Evolutionary conservation across 2,113 vertebrate genomes (phyloP), one percentile per base, ranked within the genome.

Genomic region (Albula glossodonta): DNA sequence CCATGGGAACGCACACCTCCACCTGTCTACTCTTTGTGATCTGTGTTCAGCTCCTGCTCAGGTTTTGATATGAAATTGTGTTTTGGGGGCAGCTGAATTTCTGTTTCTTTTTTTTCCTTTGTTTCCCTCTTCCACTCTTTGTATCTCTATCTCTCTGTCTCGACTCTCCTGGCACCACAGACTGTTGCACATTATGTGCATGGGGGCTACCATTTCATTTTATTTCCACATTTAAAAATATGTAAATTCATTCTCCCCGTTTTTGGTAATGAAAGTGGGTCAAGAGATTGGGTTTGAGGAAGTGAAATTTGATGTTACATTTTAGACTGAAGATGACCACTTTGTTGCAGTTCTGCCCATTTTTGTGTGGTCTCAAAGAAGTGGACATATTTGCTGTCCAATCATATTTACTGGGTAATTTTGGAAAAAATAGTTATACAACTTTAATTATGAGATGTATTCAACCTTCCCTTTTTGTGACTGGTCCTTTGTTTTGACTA

Each of bases 11-110:
- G 82, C 93, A 93, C 0, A 89, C 92, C 90, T 92, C 95, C 49
- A 53, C 51, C 83, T 96, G 96, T 92, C 96, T 98, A 90, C 94
- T 98, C 83, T 91, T 95, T 88, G 86, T 97, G 41, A 89, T 95
- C 4, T 85, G 96, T 4, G 93, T 97, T 89, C 96, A 95, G 84
- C 91, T 96, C 12, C 93, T 97, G 89, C 93, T 94, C 90, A 93
- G 93, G 77, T 96, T 98, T 97, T 98, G 96, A 98, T 94, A 87
- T 90, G 74, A 85, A 89, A 86, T 87, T 84, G 84, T 80, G 53
- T 86, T 49, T 83, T 78, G 31, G 49, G 83, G 70, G 74, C 60
- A 41, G 86, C 83, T 83, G 83, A 84, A 77, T 87, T 74, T 85
- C 91, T 22, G 2, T 85, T 78, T 87, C 85, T 87, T 83, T 4